Evolutionary conservation across 2,888 invertebrate species (phyloP).

Genomic region (Cryptocephalus moraei): DNA sequence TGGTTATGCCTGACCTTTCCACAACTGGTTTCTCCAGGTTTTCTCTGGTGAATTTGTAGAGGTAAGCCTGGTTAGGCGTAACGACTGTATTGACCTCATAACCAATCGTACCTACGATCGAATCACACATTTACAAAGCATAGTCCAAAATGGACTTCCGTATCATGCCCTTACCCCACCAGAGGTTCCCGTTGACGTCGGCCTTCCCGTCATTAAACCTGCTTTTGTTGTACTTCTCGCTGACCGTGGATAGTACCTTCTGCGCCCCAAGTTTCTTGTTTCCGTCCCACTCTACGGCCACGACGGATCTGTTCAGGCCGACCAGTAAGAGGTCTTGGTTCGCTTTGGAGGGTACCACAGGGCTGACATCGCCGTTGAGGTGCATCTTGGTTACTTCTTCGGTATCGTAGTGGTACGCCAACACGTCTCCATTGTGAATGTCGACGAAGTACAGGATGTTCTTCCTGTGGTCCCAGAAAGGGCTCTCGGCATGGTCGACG

Average conservation of each 20-base stretch:
- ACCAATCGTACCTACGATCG: slow-evolving; percentile 51
- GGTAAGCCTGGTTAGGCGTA: slow-evolving; percentile 42
- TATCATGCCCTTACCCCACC: slow-evolving; percentile 40
- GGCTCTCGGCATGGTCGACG: slow-evolving; percentile 25
- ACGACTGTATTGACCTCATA: slow-evolving; percentile 37
- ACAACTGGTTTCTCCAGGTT: slow-evolving; percentile 24
- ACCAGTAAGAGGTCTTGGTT: slow-evolving; percentile 23
- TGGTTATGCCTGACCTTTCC: slow-evolving; percentile 40
- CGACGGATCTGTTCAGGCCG: slow-evolving; percentile 26
- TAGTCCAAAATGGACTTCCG: neutral
- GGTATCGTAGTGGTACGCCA: slow-evolving; percentile 22
- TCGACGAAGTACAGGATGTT: slow-evolving; percentile 26
- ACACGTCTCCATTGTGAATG: slow-evolving; percentile 22
- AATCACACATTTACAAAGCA: neutral
- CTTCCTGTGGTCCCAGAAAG: slow-evolving; percentile 24
- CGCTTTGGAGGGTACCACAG: slow-evolving; percentile 20
- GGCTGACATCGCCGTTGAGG: slow-evolving; percentile 19
- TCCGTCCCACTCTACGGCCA: slow-evolving; percentile 44
- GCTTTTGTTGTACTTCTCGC: slow-evolving; percentile 37
- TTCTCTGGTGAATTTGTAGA: slow-evolving; percentile 46
- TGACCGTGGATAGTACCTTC: slow-evolving; percentile 36
- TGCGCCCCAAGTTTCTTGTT: slow-evolving; percentile 9
- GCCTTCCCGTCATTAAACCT: slow-evolving; percentile 53
- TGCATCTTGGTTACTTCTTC: slow-evolving; percentile 15
- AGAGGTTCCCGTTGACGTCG: slow-evolving; percentile 44